Evolutionary conservation across 1,140 invertebrate genomes (phyloP), one percentile per base, ranked within the genome.

Genomic region (Ips nitidus): DNA sequence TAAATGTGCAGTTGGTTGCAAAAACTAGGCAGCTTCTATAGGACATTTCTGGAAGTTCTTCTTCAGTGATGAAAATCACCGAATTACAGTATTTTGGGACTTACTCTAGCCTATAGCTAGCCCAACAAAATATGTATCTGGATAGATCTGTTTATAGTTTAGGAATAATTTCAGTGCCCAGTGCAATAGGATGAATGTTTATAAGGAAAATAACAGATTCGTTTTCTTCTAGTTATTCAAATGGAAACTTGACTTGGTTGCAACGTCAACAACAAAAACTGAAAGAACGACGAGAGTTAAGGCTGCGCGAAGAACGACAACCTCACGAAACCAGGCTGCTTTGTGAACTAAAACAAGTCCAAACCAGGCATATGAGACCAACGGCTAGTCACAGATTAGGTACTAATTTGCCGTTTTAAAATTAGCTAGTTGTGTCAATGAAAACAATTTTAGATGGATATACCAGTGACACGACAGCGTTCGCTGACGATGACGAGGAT

Each of bases 241-340:
- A 83, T 22, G 83, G 83, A 2, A 68, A 60, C 53, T 77, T 90
- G 58, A 90, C 89, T 36, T 92, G 90, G 90, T 80, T 92, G 61
- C 90, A 91, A 77, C 84, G 89, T 70, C 91, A 93, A 76, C 91
- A 93, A 76, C 84, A 90, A 75, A 92, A 92, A 75, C 82, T 93
- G 1, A 84, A 87, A 76, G 86, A 89, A 79, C 80, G 88, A 78
- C 81, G 86, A 81, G 86, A 90, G 79, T 80, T 87, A 45, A 86
- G 88, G 67, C 82, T 87, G 63, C 83, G 87, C 71, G 85, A 88
- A 53, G 90, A 90, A 81, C 83, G 90, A 72, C 85, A 89, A 70
- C 89, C 89, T 71, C 86, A 87, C 71, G 90, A 91, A 79, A 84
- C 84, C 56, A 81, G 85, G 36, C 82, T 89, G 61, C 81, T 89